Evolutionary conservation across 2,797 vertebrate genomes (phyloP), one percentile per base, ranked within the genome.

Genomic region (Manis javanica): DNA sequence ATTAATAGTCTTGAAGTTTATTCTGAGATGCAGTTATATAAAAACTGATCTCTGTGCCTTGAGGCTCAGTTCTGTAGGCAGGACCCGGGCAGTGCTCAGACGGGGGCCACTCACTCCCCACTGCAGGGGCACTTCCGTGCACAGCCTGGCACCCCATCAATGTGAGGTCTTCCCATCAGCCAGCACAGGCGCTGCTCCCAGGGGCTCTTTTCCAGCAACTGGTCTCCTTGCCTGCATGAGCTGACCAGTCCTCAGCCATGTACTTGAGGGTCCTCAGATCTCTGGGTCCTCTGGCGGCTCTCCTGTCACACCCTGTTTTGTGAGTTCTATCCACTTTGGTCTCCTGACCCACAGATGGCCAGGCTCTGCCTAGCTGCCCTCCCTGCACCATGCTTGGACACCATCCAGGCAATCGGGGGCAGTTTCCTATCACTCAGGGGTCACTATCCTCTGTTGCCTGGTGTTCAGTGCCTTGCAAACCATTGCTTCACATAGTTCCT

Each of bases 61-160:
- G 23, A 26, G 46, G 71, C 37, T 71, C 14, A 42, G 69, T 42
- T 15, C 4, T 71, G 39, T 26, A 26, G 69, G 24, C 42, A 29
- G 16, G 71, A 46, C 26, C 39, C 9, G 13, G 13, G 39, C 69
- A 46, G 69, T 8, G 39, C 69, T 72, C 68, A 26, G 69, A 29
- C 42, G 1, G 5, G 7, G 7, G 42, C 42, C 26, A 14, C 9
- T 23, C 12, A 31, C 18, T 24, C 71, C 23, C 14, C 3, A 23
- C 19, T 3, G 4, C 14, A 2, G 21, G 24, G 42, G 69, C 42
- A 18, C 18, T 8, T 24, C 37, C 21, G 23, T 23, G 68, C 21
- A 24, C 23, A 21, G 14, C 21, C 19, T 4, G 1, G 12, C 2
- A 19, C 18, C 29, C 15, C 7, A 16, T 2, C 3, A 14, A 11